phyloP scores from a whole-genome alignment of 2,888 invertebrate species.

The Heteromyza rotundicornis region DNA sequence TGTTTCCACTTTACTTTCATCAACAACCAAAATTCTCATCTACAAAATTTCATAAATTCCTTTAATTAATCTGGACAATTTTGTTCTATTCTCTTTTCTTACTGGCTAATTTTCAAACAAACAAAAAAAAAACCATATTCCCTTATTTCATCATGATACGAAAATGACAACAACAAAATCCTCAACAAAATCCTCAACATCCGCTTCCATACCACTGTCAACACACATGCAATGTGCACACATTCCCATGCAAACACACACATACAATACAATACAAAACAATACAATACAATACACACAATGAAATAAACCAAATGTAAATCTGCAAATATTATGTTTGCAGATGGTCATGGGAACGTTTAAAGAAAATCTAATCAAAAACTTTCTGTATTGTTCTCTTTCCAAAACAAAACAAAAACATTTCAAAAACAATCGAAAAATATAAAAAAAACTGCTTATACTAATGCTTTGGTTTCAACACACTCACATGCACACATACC shows the following conservation, averaged over 20 bases:
- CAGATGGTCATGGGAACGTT: slow-evolving; percentile 62
- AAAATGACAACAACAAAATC: slow-evolving; percentile 4
- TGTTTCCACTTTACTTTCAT: too few species aligned
- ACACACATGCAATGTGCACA: slow-evolving; percentile 5
- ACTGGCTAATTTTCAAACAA: neutral
- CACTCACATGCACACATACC: neutral
- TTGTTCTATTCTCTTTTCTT: slow-evolving; percentile 23
- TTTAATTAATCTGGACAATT: slow-evolving; percentile 29
- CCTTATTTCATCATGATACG: slow-evolving; percentile 7
- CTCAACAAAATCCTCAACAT: slow-evolving; percentile 19
- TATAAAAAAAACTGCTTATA: slow-evolving; percentile 6
- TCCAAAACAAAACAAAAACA: slow-evolving; percentile 32
- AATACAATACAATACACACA: too few species aligned
- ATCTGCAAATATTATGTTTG: slow-evolving; percentile 31
- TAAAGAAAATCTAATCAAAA: slow-evolving; percentile 62
- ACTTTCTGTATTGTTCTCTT: slow-evolving; percentile 46
- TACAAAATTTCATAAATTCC: slow-evolving; percentile 2
- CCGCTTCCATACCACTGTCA: slow-evolving; percentile 19
- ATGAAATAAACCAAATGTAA: too few species aligned
- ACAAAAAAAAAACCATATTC: neutral
- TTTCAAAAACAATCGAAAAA: slow-evolving; percentile 29
- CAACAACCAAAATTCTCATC: neutral
- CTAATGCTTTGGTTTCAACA: neutral
- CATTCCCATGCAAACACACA: slow-evolving; percentile 10
- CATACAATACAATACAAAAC: slow-evolving; percentile 4